Evolutionary conservation across 1,140 invertebrate species (phyloP).

Genomic region (Pseudachorutes palmiensis): DNA sequence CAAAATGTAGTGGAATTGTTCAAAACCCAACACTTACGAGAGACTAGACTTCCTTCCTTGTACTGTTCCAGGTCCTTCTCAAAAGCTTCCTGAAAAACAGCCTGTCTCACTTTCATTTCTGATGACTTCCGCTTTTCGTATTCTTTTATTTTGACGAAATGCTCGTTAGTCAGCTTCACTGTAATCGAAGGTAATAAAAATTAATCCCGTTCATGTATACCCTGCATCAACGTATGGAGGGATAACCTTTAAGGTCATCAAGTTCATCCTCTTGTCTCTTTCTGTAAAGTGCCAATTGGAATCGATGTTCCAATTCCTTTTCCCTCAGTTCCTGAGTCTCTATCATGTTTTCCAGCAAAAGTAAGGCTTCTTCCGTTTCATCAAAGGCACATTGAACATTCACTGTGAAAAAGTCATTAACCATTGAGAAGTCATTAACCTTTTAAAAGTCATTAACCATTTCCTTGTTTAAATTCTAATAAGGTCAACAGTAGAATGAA

Average conservation of each 20-base stretch:
- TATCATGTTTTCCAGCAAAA: constrained; percentile 55
- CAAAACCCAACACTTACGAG: constrained; percentile 1
- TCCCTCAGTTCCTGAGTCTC: constrained; percentile 56
- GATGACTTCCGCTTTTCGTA: constrained; percentile 51
- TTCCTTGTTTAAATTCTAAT: no score
- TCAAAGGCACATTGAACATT: constrained; percentile 54
- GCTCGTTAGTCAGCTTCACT: constrained; percentile 52
- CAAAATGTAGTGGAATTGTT: constrained; percentile 4
- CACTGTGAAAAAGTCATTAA: constrained; percentile 42
- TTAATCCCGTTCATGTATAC: background rate
- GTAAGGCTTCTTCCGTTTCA: constrained; percentile 53
- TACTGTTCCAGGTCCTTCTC: constrained; percentile 56
- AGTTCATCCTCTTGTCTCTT: constrained; percentile 54
- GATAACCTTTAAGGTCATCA: constrained; percentile 51
- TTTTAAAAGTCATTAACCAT: background rate
- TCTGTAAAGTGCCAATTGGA: constrained; percentile 56
- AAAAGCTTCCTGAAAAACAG: constrained; percentile 60
- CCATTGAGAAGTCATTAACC: background rate
- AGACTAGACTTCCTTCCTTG: constrained; percentile 42
- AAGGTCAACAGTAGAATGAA: no score
- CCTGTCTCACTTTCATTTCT: constrained; percentile 54
- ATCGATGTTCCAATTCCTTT: constrained; percentile 53
- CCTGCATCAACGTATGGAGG: background rate
- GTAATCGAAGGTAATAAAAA: constrained; percentile 39
- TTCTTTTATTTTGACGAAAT: constrained; percentile 50